phyloP scores from a whole-genome alignment of 2,797 vertebrate species.

The Neostethus bicornis region DNA sequence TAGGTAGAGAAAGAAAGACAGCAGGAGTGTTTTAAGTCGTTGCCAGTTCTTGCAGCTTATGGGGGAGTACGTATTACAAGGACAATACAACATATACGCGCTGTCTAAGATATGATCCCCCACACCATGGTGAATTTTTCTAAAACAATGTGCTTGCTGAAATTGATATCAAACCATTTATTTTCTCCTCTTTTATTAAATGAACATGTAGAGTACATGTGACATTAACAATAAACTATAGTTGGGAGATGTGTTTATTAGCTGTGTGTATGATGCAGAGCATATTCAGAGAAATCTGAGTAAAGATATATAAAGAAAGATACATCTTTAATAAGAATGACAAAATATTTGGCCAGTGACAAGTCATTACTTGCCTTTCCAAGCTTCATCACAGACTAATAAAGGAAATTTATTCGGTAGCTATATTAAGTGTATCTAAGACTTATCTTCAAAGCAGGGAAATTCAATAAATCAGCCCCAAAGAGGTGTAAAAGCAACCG shows the following conservation, averaged over 20 bases:
- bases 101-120: slow-evolving; percentile 44
- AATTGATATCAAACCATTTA: neutral
- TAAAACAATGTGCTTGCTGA: neutral
- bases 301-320: neutral
- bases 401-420: neutral
- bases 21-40: slow-evolving; percentile 57
- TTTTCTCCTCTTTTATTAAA: neutral
- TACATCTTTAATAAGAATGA: neutral
- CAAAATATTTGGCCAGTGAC: neutral
- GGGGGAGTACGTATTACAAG: slow-evolving; percentile 43
- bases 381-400: too few relatives aligned
- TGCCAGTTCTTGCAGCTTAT: slow-evolving; percentile 55
- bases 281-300: neutral
- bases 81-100: slow-evolving; percentile 51
- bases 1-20: slow-evolving; percentile 69
- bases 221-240: neutral
- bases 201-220: neutral
- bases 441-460: slow-evolving; percentile 45
- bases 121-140: slow-evolving; percentile 16
- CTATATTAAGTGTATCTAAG: slow-evolving; percentile 24
- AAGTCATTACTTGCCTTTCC: neutral
- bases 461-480: slow-evolving; percentile 52
- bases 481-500: slow-evolving; percentile 49
- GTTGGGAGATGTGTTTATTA: neutral
- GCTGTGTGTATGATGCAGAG: neutral